phyloP scores from a whole-genome alignment of 37 sponge, comb jelly and placozoan species.

The Dysidea cf. avara region DNA sequence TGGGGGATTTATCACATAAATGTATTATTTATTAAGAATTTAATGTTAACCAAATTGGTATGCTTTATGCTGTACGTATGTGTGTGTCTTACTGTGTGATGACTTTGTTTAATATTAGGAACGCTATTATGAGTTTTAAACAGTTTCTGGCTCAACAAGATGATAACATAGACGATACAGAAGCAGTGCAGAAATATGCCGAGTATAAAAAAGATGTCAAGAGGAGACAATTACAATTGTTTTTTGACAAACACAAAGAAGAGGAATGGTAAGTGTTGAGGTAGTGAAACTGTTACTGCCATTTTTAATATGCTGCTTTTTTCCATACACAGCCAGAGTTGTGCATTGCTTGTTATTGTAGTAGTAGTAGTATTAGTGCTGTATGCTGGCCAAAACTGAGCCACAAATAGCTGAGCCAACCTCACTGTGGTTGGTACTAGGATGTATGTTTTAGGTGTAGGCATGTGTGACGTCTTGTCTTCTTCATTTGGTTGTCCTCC shows the following conservation, averaged over 20 bases:
- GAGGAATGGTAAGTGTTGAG: conserved; percentile 86
- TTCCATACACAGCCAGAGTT: no score
- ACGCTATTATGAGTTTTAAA: conserved; percentile 76
- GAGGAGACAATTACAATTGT: conserved; percentile 73
- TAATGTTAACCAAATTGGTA: neutral
- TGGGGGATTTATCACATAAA: neutral
- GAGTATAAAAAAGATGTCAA: conserved; percentile 90
- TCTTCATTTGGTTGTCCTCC: no score
- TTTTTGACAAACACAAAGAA: conserved; percentile 94
- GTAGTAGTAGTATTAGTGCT: no score
- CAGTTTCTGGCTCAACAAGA: conserved; percentile 81
- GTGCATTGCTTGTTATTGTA: no score
- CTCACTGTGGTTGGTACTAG: conserved; percentile 20
- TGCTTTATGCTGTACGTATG: neutral
- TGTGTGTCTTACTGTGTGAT: neutral
- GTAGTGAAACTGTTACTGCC: no score
- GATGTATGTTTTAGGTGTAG: neutral
- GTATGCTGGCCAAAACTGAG: conserved; percentile 28
- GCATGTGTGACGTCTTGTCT: no score
- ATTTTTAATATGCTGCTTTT: no score
- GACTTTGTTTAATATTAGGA: neutral
- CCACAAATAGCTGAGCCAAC: neutral
- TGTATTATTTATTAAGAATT: neutral
- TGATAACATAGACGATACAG: conserved; percentile 83
- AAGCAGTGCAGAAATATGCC: conserved; percentile 82